Conservation (phyloP, 2,113 vertebrate genomes). For the Oncorhynchus clarkii region DNA sequence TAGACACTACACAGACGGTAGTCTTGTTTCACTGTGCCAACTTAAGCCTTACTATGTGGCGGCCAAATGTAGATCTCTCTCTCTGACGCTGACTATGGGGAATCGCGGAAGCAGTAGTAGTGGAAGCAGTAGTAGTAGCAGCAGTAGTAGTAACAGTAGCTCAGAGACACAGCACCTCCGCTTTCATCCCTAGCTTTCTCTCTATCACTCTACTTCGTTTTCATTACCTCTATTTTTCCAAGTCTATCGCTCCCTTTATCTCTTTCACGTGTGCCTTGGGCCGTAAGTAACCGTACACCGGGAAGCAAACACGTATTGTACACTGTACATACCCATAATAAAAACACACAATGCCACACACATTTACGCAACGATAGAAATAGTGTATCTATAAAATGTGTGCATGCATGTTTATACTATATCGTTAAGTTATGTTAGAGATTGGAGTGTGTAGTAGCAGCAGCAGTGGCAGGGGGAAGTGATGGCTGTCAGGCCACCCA, state of each 20-base stretch:
- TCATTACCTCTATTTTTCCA: slow-evolving; percentile 36
- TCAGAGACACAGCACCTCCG: slow-evolving; percentile 65
- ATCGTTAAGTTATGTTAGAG: not conserved
- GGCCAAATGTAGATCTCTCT: not conserved
- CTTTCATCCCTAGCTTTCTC: slow-evolving; percentile 28
- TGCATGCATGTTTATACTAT: not conserved
- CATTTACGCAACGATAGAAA: not conserved
- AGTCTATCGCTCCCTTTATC: slow-evolving; percentile 25
- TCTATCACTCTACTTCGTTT: slow-evolving; percentile 18
- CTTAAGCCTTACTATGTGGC: too few species aligned
- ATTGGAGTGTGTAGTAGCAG: slow-evolving; percentile 2
- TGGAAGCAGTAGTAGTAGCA: slow-evolving; percentile 21
- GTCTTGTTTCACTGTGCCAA: not conserved
- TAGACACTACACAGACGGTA: too few species aligned
- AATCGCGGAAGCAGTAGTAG: slow-evolving; percentile 62
- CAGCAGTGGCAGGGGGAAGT: slow-evolving; percentile 33
- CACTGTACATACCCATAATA: not conserved
- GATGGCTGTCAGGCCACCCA: slow-evolving; percentile 63
- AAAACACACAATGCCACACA: not conserved
- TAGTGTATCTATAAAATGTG: not conserved
- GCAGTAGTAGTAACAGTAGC: slow-evolving; percentile 59
- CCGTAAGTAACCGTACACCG: slow-evolving; percentile 25
- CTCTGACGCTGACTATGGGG: slow-evolving; percentile 73
- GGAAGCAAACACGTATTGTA: not conserved
- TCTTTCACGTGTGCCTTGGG: slow-evolving; percentile 47